Base-by-base conservation (phyloP, 2,888 invertebrate species). In the Sabatieria punctata region DNA sequence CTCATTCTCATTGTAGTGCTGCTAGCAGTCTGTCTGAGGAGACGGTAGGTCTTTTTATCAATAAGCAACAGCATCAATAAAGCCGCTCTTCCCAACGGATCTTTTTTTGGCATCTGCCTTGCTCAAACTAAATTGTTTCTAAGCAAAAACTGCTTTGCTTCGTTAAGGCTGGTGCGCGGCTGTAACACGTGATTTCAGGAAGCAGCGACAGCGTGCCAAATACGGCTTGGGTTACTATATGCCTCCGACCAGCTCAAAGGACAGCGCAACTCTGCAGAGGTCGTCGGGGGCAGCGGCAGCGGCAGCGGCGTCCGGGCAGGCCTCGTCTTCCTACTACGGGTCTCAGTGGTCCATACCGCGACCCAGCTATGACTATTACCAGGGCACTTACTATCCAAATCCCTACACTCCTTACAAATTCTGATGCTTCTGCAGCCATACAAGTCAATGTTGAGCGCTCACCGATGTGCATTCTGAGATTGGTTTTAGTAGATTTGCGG, bases 1-100 rank as follows among this genome's bases (percentile, higher is more conserved):
- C 40, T 53, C 1, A 36, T 57, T 1, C 47, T 58, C 2, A 50
- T 54, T n/a, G 45, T 54, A 21, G 48, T 55, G 6, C 48, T 57
- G 6, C 26, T 48, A 6, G 51, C 47, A n/a, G 43, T 55, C 25
- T 57, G 53, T 39, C 43, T 52, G 3, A n/a, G 41, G 19, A 6
- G 43, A 41, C 18, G 45, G 48, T 48, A 13, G 3, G 27, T n/a
- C n/a, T n/a, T n/a, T n/a, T n/a, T n/a, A n/a, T n/a, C n/a, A n/a
- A n/a, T n/a, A n/a, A n/a, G n/a, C n/a, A n/a, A n/a, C n/a, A n/a
- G n/a, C n/a, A n/a, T n/a, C n/a, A n/a, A n/a, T n/a, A n/a, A n/a
- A n/a, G n/a, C n/a, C n/a, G n/a, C n/a, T n/a, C n/a, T n/a, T n/a
- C n/a, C n/a, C n/a, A n/a, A n/a, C n/a, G n/a, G 33, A 11, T 33